Evolutionary conservation across 2,888 invertebrate species (phyloP).

Genomic region (Habroteleia sp.): DNA sequence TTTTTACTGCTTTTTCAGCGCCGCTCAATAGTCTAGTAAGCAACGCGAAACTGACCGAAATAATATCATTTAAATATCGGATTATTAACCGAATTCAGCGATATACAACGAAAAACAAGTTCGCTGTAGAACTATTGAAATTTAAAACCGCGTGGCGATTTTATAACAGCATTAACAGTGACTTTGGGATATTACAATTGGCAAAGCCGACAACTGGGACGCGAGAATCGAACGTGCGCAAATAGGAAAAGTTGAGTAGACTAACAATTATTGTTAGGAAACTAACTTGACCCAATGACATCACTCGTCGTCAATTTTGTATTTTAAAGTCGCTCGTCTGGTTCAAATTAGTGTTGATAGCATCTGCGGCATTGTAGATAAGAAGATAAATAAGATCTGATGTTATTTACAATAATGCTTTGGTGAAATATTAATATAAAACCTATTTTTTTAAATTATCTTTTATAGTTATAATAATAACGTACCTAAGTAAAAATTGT

Average conservation of each 20-base stretch:
- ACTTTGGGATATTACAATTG: constrained; percentile 16
- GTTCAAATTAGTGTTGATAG: no score
- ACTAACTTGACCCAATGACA: no score
- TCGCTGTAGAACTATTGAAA: constrained; percentile 11
- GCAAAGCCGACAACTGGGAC: not conserved
- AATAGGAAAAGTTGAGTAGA: constrained; percentile 25
- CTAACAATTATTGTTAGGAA: constrained; percentile 11
- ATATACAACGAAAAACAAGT: constrained; percentile 3
- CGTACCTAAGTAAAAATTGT: no score
- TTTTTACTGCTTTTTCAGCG: no score
- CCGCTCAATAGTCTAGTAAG: not conserved
- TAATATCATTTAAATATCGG: constrained; percentile 5
- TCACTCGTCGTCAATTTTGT: not conserved
- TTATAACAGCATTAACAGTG: constrained; percentile 16
- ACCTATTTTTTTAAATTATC: no score
- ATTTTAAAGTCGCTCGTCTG: not conserved
- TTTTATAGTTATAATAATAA: no score
- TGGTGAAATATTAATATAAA: no score
- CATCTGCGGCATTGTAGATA: no score
- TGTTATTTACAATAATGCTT: no score
- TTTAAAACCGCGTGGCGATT: constrained; percentile 12
- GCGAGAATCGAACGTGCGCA: no score
- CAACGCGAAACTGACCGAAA: constrained; percentile 4
- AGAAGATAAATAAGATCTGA: no score
- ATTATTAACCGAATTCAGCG: constrained; percentile 1